Evolutionary conservation across 2,797 vertebrate species (phyloP), one percentile per base, ranked within the genome.

Genomic region (Anableps anableps): DNA sequence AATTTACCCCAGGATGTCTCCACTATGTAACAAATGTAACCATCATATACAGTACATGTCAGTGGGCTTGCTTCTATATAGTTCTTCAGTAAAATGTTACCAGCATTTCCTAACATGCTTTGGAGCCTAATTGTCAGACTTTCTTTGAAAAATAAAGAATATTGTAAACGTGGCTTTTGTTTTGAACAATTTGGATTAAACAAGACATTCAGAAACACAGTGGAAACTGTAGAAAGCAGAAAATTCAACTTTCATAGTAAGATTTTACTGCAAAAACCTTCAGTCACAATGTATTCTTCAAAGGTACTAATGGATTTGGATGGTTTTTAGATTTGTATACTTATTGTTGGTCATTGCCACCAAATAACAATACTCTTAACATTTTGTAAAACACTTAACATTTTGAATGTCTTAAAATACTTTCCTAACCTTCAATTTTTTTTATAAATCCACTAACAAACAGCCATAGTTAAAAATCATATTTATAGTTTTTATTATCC

Each of bases 1-100:
- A 83, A 79, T 84, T 78, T 47, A 83, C 48, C 72, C 80, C 62
- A 76, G 68, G 64, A 83, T 77, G 58, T 45, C 31, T 50, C 47
- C 72, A 29, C 13, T 31, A 5, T 38, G 55, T 74, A 6, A 74
- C 80, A 76, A 7, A 70, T 53, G 74, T 17, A 70, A 48, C 43
- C 47, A 26, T 10, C 34, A 47, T 47, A n/a, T n/a, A n/a, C n/a
- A n/a, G 13, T 47, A 47, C 45, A 34, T 66, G 58, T 58, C 41
- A 79, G 75, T 70, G 48, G 70, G 64, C 36, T 41, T 43, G 21
- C 36, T 80, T 70, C 58, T 0, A 17, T 17, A 75, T 71, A 50
- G 36, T 76, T 81, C 68, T 14, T 0, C 34, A 75, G 73, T 60
- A 36, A 72, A 81, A 79, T 68, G 55, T 9, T 1, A 7, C 50